These are phyloP conservation scores for Styela plicata DNA, from an alignment of 23 tunicate genomes.

Conservation along the genomic window DNA sequence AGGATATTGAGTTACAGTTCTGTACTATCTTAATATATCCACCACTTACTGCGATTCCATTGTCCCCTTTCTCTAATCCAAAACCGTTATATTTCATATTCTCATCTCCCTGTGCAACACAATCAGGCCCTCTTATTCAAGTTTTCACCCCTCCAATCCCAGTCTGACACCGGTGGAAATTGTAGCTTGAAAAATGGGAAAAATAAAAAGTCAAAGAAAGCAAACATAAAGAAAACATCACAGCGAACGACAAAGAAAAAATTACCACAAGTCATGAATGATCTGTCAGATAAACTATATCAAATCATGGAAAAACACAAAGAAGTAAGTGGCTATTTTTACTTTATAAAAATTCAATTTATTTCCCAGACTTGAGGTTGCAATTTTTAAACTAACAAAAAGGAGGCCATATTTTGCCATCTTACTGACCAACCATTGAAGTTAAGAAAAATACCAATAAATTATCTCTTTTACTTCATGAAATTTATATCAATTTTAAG, in stretches of 20 bases:
- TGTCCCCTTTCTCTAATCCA: not conserved
- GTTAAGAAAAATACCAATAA: no score
- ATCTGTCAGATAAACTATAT: constrained; percentile 82
- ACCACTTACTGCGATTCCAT: no score
- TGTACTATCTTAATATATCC: no score
- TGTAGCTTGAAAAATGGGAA: constrained; percentile 50
- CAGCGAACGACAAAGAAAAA: constrained; percentile 92
- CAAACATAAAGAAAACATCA: constrained; percentile 79
- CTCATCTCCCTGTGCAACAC: not conserved
- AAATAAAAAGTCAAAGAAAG: constrained; percentile 83
- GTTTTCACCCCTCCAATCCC: constrained; percentile 86
- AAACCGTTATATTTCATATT: not conserved
- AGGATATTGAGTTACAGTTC: no score
- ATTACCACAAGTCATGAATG: constrained; percentile 79
- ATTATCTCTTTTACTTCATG: no score
- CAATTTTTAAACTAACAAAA: no score
- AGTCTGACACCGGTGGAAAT: constrained; percentile 52
- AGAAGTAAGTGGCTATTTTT: constrained; percentile 50
- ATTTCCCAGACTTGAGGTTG: no score
- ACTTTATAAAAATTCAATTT: no score
- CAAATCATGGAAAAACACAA: constrained; percentile 94
- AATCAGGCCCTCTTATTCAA: constrained; percentile 59
- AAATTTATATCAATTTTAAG: no score
- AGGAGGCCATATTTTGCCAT: no score
- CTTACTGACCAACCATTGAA: no score